Conservation (phyloP, 1,140 invertebrate species). For the Rhysida immarginata region DNA sequence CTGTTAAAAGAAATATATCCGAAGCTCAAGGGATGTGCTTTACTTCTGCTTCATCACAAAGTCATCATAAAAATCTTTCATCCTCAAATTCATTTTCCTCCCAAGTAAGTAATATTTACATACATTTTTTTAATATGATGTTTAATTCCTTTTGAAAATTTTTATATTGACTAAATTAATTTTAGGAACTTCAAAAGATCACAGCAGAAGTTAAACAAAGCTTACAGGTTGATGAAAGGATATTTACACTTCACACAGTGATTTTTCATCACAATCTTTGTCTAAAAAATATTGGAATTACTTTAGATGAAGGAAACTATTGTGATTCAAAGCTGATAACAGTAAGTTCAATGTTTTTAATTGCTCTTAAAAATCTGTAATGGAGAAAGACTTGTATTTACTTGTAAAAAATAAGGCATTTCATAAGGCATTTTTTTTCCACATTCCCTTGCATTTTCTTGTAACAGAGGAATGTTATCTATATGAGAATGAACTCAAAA, state of each 20-base stretch:
- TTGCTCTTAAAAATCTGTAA: too few species aligned
- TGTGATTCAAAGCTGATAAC: conserved; percentile 83
- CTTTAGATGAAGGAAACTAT: conserved; percentile 68
- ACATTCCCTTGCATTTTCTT: too few species aligned
- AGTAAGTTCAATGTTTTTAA: too few species aligned
- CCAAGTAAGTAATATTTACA: background rate
- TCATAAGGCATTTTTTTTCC: too few species aligned
- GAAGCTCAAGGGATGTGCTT: background rate
- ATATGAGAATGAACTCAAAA: too few species aligned
- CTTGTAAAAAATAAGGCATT: too few species aligned
- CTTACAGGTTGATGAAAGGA: conserved; percentile 39
- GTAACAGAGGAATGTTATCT: too few species aligned
- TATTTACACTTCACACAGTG: conserved; percentile 40
- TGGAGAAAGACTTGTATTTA: too few species aligned
- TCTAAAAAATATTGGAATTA: conserved; percentile 65
- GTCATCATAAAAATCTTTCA: background rate
- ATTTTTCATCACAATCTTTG: conserved; percentile 42
- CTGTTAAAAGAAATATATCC: background rate
- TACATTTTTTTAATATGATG: background rate
- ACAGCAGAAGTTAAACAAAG: conserved; percentile 45
- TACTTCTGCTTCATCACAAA: background rate
- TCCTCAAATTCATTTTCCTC: background rate
- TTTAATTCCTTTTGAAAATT: background rate
- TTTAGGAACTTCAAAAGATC: conserved; percentile 41
- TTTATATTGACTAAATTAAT: background rate